Evolutionary conservation across 2,113 vertebrate species (phyloP).

Genomic region (Phodopus roborovskii): DNA sequence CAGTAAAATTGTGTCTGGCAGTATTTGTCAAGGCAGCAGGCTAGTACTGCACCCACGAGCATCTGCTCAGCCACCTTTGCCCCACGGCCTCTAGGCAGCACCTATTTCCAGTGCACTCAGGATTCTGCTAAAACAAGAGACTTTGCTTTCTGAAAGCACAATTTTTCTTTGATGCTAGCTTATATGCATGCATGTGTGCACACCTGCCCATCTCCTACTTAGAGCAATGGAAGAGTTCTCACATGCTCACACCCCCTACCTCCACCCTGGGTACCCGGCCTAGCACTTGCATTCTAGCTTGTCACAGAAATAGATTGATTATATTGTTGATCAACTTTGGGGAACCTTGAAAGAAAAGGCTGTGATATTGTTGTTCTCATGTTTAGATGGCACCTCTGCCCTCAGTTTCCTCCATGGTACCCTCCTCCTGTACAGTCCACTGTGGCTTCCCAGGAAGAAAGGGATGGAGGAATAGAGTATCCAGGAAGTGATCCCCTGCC

Average conservation of each 20-base stretch:
- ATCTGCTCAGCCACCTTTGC: accelerated
- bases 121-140: background rate
- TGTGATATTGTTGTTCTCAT: background rate
- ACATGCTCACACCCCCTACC: accelerated
- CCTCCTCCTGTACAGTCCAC: background rate
- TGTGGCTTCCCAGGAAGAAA: background rate
- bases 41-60: accelerated
- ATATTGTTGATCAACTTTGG: background rate
- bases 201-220: background rate
- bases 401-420: background rate
- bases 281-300: background rate
- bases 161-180: background rate
- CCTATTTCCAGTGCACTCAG: accelerated
- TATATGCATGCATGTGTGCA: background rate
- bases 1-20: background rate
- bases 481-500: background rate
- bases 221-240: background rate
- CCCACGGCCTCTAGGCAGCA: accelerated
- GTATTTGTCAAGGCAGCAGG: background rate
- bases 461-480: background rate
- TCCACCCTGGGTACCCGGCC: background rate
- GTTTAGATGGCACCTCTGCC: background rate
- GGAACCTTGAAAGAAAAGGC: background rate
- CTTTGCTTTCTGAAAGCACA: background rate
- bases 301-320: too few relatives aligned